Conservation (phyloP, 2,888 invertebrate genomes). For the Hirtodrosophila histrioides region DNA sequence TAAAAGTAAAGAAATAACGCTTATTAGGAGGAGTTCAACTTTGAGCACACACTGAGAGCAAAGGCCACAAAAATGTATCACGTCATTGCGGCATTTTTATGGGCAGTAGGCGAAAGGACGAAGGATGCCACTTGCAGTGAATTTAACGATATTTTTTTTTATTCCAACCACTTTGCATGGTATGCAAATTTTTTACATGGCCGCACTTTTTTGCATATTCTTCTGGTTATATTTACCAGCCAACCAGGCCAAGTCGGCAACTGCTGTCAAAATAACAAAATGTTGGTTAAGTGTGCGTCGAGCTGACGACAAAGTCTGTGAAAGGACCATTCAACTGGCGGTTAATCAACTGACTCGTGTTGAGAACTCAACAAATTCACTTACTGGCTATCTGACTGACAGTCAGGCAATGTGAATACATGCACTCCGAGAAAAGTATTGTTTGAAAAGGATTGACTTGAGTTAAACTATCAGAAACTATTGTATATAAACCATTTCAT, state of each 20-base stretch:
- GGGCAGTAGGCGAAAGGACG: constrained; percentile 50
- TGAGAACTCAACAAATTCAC: constrained; percentile 30
- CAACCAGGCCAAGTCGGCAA: constrained; percentile 27
- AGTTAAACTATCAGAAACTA: no score
- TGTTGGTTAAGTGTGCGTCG: constrained; percentile 65
- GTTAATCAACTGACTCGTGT: constrained; percentile 52
- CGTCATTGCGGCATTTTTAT: constrained; percentile 67
- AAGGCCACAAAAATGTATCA: constrained; percentile 44
- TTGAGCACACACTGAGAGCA: not conserved
- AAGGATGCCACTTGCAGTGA: constrained; percentile 53
- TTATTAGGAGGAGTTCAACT: constrained; percentile 18
- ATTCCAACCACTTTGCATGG: constrained; percentile 55
- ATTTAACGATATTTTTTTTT: constrained; percentile 34
- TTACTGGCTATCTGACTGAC: constrained; percentile 19
- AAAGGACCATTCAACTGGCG: constrained; percentile 53
- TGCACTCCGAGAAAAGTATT: not conserved
- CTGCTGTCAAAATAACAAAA: constrained; percentile 76
- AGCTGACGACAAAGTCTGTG: constrained; percentile 48
- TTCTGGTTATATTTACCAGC: constrained; percentile 16
- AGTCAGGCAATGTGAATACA: constrained; percentile 24
- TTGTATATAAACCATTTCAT: no score
- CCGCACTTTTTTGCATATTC: constrained; percentile 58
- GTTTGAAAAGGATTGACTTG: no score
- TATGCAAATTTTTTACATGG: constrained; percentile 75
- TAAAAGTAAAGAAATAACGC: constrained; percentile 16